Base-by-base conservation (phyloP, 2,113 vertebrate genomes). In the Struthidea cinerea region DNA sequence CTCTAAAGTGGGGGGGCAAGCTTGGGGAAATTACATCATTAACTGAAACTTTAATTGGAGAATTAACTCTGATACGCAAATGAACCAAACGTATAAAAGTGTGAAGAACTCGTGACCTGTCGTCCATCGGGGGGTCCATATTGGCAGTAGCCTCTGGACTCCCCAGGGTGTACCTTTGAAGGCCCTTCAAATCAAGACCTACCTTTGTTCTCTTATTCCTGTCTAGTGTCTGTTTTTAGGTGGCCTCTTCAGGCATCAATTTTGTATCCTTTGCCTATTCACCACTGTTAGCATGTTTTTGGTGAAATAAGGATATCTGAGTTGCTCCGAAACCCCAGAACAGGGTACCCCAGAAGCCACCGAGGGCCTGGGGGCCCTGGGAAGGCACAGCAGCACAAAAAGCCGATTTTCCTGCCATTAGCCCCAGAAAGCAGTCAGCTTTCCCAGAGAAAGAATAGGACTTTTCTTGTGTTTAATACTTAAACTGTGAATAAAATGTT, bases 401-500 rank as follows among this genome's bases (percentile, higher is more conserved):
- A 41, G 57, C 46, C 76, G 9, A 61, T 79, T 95, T 93, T 77
- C 32, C 35, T 88, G 65, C 59, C 50, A 65, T 86, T 75, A 89
- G 32, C 70, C 15, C 33, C 44, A 42, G 57, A 79, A 91, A 80
- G 42, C n/a, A 73, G 46, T 39, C 60, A 53, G 64, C 37, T 89
- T 73, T 93, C 47, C n/a, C 39, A 28, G n/a, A 59, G 77, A 93
- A 96, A 94, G 71, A 91, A 81, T 13, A 79, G 13, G 11, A 65
- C 20, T 81, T 84, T 94, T 77, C 41, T 89, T 60, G 26, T 15
- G 50, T 76, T 97, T 81, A 70, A 88, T 90, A 82, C 91, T 84
- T 81, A 81, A 95, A 93, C 70, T 35, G 67, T 78, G 56, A 95
- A 84, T 79, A 67, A 65, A 84, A 75, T 70, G 49, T 89, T 90